Percentiles rank a stretch among this genome's conserved stretches.
phyloP scores from a whole-genome alignment of 2,888 invertebrate genomes.

The Nemotelus nigrinus region DNA sequence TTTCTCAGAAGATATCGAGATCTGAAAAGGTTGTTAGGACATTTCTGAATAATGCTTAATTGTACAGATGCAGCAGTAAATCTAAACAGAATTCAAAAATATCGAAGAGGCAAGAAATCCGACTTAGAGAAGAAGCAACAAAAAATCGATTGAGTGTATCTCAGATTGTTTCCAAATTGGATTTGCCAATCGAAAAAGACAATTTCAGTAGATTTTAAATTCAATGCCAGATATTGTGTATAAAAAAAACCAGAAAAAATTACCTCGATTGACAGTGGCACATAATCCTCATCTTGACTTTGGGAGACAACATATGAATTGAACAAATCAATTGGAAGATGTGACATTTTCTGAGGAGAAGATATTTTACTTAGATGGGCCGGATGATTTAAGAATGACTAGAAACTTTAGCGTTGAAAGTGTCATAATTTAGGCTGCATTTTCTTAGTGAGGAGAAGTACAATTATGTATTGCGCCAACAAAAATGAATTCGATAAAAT shows the following conservation, averaged over 20 bases:
- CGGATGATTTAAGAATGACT: not conserved
- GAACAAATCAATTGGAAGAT: not conserved
- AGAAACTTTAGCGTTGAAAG: constrained; percentile 1
- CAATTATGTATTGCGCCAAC: constrained; percentile 3
- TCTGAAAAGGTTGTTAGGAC: too few relatives aligned
- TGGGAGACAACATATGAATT: not conserved
- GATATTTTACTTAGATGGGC: not conserved
- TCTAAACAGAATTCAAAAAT: too few relatives aligned
- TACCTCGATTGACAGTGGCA: constrained; percentile 3
- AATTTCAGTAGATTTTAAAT: not conserved
- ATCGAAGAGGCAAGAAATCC: not conserved
- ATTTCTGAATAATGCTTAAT: too few relatives aligned
- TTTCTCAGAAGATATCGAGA: too few relatives aligned
- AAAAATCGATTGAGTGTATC: not conserved
- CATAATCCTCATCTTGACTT: not conserved
- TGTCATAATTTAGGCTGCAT: not conserved
- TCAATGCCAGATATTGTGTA: not conserved
- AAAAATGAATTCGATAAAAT: not conserved
- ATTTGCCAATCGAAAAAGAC: not conserved
- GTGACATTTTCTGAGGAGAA: not conserved
- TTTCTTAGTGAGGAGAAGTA: not conserved
- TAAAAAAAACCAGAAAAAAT: not conserved
- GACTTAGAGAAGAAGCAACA: not conserved
- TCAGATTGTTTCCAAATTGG: constrained; percentile 3
- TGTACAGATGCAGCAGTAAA: too few relatives aligned